These are phyloP conservation scores for Glyphotaelius pellucidus DNA, from an alignment of 2,888 invertebrate species.

Conservation along the genomic window DNA sequence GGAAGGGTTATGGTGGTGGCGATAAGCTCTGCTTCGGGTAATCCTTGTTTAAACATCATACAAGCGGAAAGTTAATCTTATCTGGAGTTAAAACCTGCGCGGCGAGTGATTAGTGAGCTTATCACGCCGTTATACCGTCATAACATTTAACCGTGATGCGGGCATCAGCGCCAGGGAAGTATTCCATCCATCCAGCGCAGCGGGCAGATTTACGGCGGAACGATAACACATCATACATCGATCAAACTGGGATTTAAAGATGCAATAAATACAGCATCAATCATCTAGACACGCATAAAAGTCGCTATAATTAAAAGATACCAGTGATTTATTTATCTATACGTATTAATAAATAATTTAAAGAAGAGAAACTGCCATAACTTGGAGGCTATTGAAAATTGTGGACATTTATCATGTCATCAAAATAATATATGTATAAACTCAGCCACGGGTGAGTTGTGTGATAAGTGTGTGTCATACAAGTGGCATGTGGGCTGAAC, in stretches of 20 bases:
- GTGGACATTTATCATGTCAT: not conserved
- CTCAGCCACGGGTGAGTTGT: not conserved
- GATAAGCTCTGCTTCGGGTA: not conserved
- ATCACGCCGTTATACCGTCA: conserved; percentile 17
- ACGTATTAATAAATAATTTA: not conserved
- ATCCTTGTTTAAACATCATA: conserved; percentile 18
- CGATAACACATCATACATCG: not conserved
- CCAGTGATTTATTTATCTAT: not conserved
- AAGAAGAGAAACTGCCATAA: not conserved
- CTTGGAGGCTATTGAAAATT: not conserved
- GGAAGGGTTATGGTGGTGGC: not conserved
- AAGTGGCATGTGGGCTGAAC: not conserved
- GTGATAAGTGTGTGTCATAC: not conserved
- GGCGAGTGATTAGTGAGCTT: conserved; percentile 2
- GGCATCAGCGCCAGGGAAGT: not conserved
- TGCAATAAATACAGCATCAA: not conserved
- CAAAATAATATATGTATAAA: not conserved
- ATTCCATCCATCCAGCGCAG: not conserved
- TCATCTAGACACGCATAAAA: not conserved
- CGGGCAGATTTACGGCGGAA: not conserved
- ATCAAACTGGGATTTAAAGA: conserved; percentile 12
- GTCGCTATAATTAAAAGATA: not conserved
- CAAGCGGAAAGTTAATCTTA: conserved; percentile 39
- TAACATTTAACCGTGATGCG: conserved; percentile 3
- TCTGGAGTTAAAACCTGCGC: conserved; percentile 26